Evolutionary conservation across 2,888 invertebrate genomes (phyloP).

Genomic region (Masnerella sp.): DNA sequence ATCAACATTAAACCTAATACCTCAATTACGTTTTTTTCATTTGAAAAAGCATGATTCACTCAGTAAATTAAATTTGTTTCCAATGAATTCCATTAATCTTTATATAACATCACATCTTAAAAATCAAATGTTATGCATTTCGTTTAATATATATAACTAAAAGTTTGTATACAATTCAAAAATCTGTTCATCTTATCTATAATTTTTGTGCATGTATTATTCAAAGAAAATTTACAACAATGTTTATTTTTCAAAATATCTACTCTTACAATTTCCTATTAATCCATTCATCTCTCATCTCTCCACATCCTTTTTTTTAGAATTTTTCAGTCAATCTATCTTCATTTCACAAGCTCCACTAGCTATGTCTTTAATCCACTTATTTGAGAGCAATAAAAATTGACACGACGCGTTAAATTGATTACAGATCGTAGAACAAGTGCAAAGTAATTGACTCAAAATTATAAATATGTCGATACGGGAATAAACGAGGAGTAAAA

Average conservation of each 20-base stretch:
- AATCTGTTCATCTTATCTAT: not conserved
- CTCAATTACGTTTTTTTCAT: too few relatives aligned
- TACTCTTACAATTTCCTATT: not conserved
- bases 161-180: too few relatives aligned
- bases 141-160: too few relatives aligned
- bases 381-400: not conserved
- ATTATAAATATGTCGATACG: constrained; percentile 6
- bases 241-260: not conserved
- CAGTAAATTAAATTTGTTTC: too few relatives aligned
- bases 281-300: not conserved
- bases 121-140: too few relatives aligned
- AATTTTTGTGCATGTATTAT: not conserved
- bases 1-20: too few relatives aligned
- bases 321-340: not conserved
- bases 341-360: not conserved
- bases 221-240: not conserved
- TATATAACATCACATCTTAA: too few relatives aligned
- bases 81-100: too few relatives aligned
- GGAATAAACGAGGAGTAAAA: constrained; percentile 14
- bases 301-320: not conserved
- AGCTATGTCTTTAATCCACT: not conserved
- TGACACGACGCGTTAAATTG: not conserved
- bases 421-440: not conserved
- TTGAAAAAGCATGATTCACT: too few relatives aligned
- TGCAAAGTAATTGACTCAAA: not conserved